Conservation (phyloP, 2,113 vertebrate genomes). For the Charina bottae region DNA sequence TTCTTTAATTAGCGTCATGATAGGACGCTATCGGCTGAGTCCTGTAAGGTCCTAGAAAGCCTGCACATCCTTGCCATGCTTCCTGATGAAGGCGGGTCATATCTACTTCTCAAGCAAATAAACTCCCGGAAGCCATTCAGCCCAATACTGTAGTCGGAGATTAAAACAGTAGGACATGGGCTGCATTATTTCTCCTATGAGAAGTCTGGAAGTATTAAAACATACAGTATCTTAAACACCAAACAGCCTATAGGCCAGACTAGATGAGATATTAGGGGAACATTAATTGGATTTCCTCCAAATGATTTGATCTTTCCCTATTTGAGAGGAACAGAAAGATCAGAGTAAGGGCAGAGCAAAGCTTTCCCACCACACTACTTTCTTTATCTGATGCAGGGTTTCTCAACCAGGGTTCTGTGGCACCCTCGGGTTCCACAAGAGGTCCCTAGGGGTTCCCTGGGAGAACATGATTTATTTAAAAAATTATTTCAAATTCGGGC, state of each 20-base stretch:
- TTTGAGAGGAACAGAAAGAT: neutral
- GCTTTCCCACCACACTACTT: neutral
- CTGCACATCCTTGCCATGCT: neutral
- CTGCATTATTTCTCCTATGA: neutral
- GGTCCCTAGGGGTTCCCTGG: too few species aligned
- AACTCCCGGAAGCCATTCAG: neutral
- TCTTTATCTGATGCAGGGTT: neutral
- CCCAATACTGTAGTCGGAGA: neutral
- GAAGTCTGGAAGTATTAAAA: neutral
- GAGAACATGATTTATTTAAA: too few species aligned
- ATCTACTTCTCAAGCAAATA: neutral
- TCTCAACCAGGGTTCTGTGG: too few species aligned
- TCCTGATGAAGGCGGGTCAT: neutral
- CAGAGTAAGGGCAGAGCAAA: too few species aligned
- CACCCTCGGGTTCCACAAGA: too few species aligned
- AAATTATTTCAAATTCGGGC: too few species aligned
- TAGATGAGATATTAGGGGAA: neutral
- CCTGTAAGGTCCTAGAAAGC: neutral
- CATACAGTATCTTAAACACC: neutral
- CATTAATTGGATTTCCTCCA: neutral
- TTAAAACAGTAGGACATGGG: neutral
- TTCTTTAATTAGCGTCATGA: neutral
- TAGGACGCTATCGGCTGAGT: neutral
- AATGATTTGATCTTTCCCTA: neutral
- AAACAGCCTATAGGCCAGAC: neutral